Evolutionary conservation across 1,140 invertebrate genomes (phyloP), one percentile per base, ranked within the genome.

Genomic region (Heliconius eleuchia): DNA sequence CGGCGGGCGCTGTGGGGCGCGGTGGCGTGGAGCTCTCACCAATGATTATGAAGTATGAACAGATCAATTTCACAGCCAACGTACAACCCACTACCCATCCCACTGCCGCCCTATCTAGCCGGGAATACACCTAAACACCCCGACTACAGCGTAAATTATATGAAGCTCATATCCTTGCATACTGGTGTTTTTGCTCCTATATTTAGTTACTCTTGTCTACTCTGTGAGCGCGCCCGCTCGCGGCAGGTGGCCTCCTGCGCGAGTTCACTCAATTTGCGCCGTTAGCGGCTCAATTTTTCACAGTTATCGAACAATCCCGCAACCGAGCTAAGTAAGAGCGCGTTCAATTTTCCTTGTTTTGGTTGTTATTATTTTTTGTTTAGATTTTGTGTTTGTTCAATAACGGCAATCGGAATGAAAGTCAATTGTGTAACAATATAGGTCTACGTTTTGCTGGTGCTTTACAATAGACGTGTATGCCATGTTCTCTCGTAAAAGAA

Each of bases 231-330:
- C 76, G 42, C n/a, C 52, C 42, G 19, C 34, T 52, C 23, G 55
- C 27, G 39, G 42, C 66, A 80, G 74, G 73, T 73, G 37, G 78
- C 30, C 23, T n/a, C 71, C 42, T 71, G 66, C 57, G 71, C 42
- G 57, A 75, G 80, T 88, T 87, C 89, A 92, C 91, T 92, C 87
- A 91, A 92, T 92, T 92, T 91, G 85, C 84, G 73, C 84, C 80
- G 88, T 90, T 89, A 89, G 80, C 74, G 82, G 78, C 82, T 87
- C 86, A 79, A 89, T 89, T 89, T 89, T 89, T 88, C 87, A 88
- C 88, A 86, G 88, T 85, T 87, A 89, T 89, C 87, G 85, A 87
- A 84, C 87, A 88, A 88, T 86, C 73, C 78, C 80, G 78, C 78
- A 70, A 90, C 84, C 73, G 88, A 39, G 81, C 81, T 89, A 90